Base-by-base conservation (phyloP, 1,140 invertebrate genomes). In the Drosophila pandora region DNA sequence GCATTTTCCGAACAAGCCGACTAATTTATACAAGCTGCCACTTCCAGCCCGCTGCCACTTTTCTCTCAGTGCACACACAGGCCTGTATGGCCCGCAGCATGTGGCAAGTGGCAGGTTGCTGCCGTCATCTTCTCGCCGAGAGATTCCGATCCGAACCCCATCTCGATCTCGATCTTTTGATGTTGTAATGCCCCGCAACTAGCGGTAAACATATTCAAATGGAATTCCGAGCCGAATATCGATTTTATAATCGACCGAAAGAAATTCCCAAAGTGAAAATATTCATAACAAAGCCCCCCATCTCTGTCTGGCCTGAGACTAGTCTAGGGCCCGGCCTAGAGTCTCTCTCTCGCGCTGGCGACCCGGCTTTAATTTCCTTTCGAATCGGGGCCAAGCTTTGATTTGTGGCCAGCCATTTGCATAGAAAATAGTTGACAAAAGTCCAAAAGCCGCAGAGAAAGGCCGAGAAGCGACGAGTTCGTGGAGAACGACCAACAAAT, bases 141-240 rank as follows among this genome's bases (percentile, higher is more conserved):
- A 12, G 21, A 41, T 21, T 28, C 8, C 52, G 4, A 17, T 43
- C 12, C 9, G 4, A 41, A 41, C 13, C 39, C 10, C 25, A 17
- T 50, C 28, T 30, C 23, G 7, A 62, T 62, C 52, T 39, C 34
- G 13, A 53, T 63, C 58, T 50, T 64, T 64, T 56, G 54, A 47
- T 75, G 71, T 65, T 70, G 60, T 75, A 75, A 75, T 53, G 50
- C 69, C 59, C 34, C 21, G 53, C 37, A 13, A 39, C 53, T 53
- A 75, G 71, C 71, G 71, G 71, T 75, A 75, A 64, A 75, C 25
- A 22, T 74, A 74, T 43, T 39, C 70, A 65, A 57, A 43, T 74
- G 54, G 55, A 60, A 71, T 60, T 39, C 55, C 68, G 28, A 48
- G 43, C 45, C 21, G 34, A 34, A 30, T 59, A 70, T 70, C 53